A percentile compares a stretch with the other conserved stretches of the same genome.
phyloP scores from a whole-genome alignment of 2,888 invertebrate genomes.

The Chouioia cunea region DNA sequence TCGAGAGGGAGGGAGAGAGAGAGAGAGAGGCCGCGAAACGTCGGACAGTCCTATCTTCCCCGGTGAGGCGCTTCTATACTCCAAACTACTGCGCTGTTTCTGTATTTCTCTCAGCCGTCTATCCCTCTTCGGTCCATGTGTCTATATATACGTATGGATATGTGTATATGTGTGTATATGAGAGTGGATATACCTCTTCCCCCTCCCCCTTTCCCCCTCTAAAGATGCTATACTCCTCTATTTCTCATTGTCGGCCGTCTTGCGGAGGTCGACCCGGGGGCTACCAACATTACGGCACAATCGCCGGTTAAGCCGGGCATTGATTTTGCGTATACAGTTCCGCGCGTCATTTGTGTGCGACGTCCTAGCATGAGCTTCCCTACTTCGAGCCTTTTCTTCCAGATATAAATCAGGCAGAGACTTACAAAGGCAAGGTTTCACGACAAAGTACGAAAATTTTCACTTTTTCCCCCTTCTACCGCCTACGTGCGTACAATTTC shows the following conservation, averaged over 20 bases:
- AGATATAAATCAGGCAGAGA: conserved; percentile 32
- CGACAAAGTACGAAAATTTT: no score
- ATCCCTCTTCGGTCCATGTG: not conserved
- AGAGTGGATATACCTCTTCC: not conserved
- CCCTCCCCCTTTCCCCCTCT: conserved; percentile 9
- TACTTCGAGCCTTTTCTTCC: conserved; percentile 49
- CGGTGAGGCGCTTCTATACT: not conserved
- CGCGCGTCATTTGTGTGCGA: conserved; percentile 59
- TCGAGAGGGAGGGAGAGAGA: conserved; percentile 9
- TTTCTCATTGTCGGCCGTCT: conserved; percentile 41
- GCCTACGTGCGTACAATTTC: no score
- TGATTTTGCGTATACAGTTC: conserved; percentile 63
- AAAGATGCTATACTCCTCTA: conserved; percentile 14
- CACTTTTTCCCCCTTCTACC: no score
- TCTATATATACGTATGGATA: no score
- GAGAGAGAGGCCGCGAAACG: conserved; percentile 17
- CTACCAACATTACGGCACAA: conserved; percentile 55
- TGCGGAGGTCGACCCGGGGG: conserved; percentile 24
- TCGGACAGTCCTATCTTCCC: conserved; percentile 44
- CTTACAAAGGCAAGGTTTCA: no score
- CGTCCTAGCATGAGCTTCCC: conserved; percentile 46
- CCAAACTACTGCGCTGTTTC: no score
- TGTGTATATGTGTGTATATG: no score
- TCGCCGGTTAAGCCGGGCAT: conserved; percentile 61
- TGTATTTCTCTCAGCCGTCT: conserved; percentile 9